These are phyloP conservation scores for Lordiphosa clarofinis DNA, from an alignment of 1,140 invertebrate genomes.

Conservation along the genomic window DNA sequence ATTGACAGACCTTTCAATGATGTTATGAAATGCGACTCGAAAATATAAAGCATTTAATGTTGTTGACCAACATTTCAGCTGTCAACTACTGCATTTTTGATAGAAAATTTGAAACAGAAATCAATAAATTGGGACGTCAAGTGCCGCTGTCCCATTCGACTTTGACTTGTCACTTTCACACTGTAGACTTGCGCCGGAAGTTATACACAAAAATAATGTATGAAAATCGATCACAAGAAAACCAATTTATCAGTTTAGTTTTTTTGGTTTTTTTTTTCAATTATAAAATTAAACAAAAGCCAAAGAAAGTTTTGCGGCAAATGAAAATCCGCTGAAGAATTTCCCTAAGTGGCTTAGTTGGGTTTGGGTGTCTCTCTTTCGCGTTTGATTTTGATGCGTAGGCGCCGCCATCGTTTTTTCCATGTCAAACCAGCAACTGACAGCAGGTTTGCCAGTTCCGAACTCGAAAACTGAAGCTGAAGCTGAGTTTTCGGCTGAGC, in stretches of 20 bases:
- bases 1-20: constrained; percentile 68
- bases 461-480: constrained; percentile 39
- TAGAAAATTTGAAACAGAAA: constrained; percentile 32
- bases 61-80: constrained; percentile 56
- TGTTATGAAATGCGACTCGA: constrained; percentile 59
- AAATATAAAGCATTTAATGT: constrained; percentile 38
- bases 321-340: constrained; percentile 73
- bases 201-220: constrained; percentile 25
- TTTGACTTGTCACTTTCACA: constrained; percentile 55
- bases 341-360: constrained; percentile 70
- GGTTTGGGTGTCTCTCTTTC: constrained; percentile 10
- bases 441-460: constrained; percentile 66
- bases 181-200: constrained; percentile 44
- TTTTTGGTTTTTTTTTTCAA: constrained; percentile 27
- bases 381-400: constrained; percentile 49
- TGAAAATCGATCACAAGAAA: constrained; percentile 63
- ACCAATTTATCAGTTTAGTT: constrained; percentile 63
- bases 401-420: constrained; percentile 67
- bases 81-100: constrained; percentile 57
- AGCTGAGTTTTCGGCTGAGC: constrained; percentile 68
- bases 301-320: constrained; percentile 60
- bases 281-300: constrained; percentile 60
- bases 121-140: constrained; percentile 58
- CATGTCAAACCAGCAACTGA: constrained; percentile 71
- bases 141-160: constrained; percentile 49